A percentile compares a stretch with the other conserved stretches of the same genome.
Conservation (phyloP, 2,888 invertebrate genomes). For the Cheilosia soror region DNA sequence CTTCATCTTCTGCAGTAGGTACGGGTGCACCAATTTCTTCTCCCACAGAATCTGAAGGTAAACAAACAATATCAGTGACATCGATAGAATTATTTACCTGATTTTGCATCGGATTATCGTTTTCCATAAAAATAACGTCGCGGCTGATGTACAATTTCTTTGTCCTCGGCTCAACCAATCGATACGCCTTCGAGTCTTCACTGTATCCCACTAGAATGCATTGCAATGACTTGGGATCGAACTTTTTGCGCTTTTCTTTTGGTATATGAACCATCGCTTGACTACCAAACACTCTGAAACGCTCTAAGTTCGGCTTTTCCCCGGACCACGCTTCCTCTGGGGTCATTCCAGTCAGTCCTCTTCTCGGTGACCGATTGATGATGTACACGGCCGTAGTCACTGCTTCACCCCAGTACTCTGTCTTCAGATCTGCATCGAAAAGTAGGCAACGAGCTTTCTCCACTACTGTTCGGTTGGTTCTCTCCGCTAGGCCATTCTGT, state of each 20-base stretch:
- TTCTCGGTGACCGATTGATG: constrained; percentile 51
- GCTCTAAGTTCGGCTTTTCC: neutral
- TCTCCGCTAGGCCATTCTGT: constrained; percentile 52
- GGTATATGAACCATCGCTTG: constrained; percentile 56
- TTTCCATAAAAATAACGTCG: constrained; percentile 3
- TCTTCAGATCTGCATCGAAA: constrained; percentile 55
- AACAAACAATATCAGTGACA: constrained; percentile 15
- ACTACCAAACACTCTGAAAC: no score
- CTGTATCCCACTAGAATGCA: constrained; percentile 57
- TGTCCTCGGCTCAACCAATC: constrained; percentile 11
- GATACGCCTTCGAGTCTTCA: constrained; percentile 49
- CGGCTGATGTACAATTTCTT: no score
- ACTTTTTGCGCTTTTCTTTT: constrained; percentile 57
- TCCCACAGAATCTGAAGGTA: neutral
- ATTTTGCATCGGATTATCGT: neutral
- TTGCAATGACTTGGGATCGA: constrained; percentile 42
- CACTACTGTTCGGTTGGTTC: constrained; percentile 72
- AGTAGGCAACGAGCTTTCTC: constrained; percentile 74
- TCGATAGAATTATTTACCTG: neutral
- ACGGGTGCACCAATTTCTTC: no score
- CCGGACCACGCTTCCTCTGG: constrained; percentile 13
- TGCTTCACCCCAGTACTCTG: constrained; percentile 74
- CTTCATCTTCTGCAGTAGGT: no score
- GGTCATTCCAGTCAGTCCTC: constrained; percentile 12
- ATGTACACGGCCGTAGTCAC: constrained; percentile 75